Conservation (phyloP, 2,113 vertebrate genomes). For the Hippolais icterina region DNA sequence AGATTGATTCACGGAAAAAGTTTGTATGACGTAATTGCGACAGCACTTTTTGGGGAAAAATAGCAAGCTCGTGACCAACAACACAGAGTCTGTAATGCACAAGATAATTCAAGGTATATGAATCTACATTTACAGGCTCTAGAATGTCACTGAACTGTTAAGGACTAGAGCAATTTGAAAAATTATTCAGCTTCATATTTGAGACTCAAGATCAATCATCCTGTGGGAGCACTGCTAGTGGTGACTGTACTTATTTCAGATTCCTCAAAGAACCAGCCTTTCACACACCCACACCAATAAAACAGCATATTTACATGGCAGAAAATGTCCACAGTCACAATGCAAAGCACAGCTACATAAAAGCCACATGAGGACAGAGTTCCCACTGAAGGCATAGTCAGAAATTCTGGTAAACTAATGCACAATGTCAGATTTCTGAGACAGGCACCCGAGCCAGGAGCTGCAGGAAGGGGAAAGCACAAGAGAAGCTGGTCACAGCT, state of each 20-base stretch:
- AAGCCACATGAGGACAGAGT: fast-evolving
- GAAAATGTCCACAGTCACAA: background rate
- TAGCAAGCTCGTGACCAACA: background rate
- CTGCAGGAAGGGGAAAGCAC: background rate
- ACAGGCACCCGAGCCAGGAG: fast-evolving
- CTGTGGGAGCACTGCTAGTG: background rate
- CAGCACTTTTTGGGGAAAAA: background rate
- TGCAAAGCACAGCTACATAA: background rate
- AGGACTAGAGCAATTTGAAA: background rate
- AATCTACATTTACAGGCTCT: background rate
- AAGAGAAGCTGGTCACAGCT: background rate
- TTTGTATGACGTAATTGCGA: background rate
- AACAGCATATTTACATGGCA: fast-evolving
- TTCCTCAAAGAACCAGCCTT: background rate
- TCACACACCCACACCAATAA: background rate
- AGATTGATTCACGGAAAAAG: background rate
- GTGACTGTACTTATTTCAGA: background rate
- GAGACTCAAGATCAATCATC: background rate
- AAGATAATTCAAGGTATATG: background rate
- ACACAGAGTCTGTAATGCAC: background rate
- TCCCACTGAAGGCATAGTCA: background rate
- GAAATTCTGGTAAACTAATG: background rate
- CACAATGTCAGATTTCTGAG: fast-evolving
- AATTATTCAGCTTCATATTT: background rate
- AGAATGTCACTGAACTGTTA: background rate